These are phyloP conservation scores for Melieria crassipennis DNA, from an alignment of 2,888 invertebrate genomes.

Conservation along the genomic window DNA sequence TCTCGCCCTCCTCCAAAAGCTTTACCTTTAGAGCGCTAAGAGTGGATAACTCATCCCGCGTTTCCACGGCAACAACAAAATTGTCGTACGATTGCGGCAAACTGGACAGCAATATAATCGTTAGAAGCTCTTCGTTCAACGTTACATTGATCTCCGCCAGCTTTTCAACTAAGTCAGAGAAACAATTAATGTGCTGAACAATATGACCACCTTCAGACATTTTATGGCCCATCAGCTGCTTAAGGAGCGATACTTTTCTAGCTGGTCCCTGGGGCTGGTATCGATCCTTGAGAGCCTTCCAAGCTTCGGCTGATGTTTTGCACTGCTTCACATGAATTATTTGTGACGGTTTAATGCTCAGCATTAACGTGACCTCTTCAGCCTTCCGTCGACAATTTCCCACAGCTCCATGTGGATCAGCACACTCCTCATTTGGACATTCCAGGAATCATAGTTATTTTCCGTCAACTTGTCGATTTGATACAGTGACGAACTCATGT, in stretches of 20 bases:
- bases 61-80: slow-evolving; percentile 26
- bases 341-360: too few species aligned
- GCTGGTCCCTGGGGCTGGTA: background rate
- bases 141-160: slow-evolving; percentile 29
- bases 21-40: background rate
- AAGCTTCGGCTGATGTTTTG: background rate
- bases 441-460: too few species aligned
- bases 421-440: too few species aligned
- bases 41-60: slow-evolving; percentile 17
- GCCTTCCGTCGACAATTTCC: too few species aligned
- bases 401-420: too few species aligned
- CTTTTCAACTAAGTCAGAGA: slow-evolving; percentile 24
- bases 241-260: background rate
- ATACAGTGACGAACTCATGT: too few species aligned
- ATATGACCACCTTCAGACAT: background rate
- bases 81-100: slow-evolving; percentile 23
- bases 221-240: background rate
- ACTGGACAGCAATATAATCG: background rate
- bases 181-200: background rate
- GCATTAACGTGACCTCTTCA: too few species aligned
- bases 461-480: too few species aligned
- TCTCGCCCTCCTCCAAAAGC: too few species aligned
- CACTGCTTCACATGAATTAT: background rate
- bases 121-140: slow-evolving; percentile 22
- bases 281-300: background rate